Evolutionary conservation across 2,797 vertebrate species (phyloP).

Genomic region (Tapera naevia): DNA sequence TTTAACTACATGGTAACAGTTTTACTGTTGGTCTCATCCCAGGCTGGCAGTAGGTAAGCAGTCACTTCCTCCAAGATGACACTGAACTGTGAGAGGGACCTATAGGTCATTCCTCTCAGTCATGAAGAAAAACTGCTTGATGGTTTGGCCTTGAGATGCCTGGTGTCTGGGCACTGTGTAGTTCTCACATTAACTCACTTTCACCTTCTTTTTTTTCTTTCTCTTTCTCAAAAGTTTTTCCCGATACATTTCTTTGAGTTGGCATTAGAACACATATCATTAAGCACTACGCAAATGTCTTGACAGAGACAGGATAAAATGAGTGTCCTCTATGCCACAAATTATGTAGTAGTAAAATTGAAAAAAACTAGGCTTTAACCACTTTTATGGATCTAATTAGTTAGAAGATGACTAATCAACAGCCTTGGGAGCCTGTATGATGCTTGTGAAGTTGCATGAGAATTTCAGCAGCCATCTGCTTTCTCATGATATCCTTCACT

Average conservation of each 20-base stretch:
- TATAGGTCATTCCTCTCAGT: not conserved
- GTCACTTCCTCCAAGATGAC: not conserved
- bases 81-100: not conserved
- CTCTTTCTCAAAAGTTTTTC: not conserved
- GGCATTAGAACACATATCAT: not conserved
- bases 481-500: not conserved
- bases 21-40: not conserved
- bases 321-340: not conserved
- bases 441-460: not conserved
- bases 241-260: not conserved
- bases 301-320: not conserved
- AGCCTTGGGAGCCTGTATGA: not conserved
- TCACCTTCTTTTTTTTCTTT: too few species aligned
- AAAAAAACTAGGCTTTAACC: not conserved
- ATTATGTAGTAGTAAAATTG: not conserved
- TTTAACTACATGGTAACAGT: not conserved
- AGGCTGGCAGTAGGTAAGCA: not conserved
- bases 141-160: not conserved
- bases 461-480: not conserved
- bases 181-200: not conserved
- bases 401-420: not conserved
- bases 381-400: not conserved
- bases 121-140: not conserved
- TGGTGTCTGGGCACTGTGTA: not conserved
- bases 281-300: not conserved